Base-by-base conservation (phyloP, 2,888 invertebrate species). In the Drosophila fungiperda region DNA sequence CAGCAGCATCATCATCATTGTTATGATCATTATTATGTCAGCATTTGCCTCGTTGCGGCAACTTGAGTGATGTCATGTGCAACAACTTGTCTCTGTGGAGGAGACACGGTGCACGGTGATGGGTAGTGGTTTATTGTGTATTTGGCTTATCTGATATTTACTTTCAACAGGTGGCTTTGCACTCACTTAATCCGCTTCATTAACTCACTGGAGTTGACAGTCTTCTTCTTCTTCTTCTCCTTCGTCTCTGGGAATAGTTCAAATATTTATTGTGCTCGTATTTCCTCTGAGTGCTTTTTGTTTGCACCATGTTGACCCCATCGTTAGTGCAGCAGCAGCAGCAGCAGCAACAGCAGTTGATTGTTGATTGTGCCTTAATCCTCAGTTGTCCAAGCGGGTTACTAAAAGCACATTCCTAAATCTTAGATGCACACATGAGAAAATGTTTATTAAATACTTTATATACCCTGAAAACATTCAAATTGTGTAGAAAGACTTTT, bases 31-130 rank as follows among this genome's bases (percentile, higher is more conserved):
- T 69, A 70, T 79, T 79, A 76, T 79, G 71, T 65, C 68, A 68
- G 67, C 78, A 74, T 65, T 81, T 77, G 71, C 74, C 80, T 85
- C 80, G 81, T 60, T 66, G 57, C 64, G 60, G 50, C 79, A 82
- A 68, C 77, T 77, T 75, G 75, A 77, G 66, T 63, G 73, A 68
- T 81, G 73, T 69, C 73, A 72, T 72, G 66, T 65, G 45, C 57
- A 57, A 57, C 57, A 57, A 42, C 57, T 11, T 57, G 57, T 20
- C 42, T 42, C 20, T 20, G 40, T 11, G 26, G 29, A 4, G 29
- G 20, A 17, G 8, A 17, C 7, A 17, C 20, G n/a, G 1, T 6
- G 48, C 26, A 26, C 15, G 26, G 15, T 15, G 23, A 17, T 2
- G 7, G 23, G 26, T 33, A 33, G 38, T 20, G 45, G 23, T 15